Conservation (phyloP, 2,113 vertebrate genomes). For the Pelvicachromis taeniatus region DNA sequence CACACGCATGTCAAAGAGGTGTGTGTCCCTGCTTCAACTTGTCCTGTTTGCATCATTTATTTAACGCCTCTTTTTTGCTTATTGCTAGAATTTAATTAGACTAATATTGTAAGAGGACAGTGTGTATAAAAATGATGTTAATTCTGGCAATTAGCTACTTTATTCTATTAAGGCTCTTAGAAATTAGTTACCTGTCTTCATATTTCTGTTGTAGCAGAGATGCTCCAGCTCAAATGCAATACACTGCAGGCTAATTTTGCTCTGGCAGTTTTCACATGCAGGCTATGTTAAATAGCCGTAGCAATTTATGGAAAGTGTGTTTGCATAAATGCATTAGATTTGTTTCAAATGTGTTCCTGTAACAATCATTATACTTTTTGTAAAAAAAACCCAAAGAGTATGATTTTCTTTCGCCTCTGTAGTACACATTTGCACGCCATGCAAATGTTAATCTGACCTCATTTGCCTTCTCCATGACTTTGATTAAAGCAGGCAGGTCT, state of each 20-base stretch:
- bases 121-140: not conserved
- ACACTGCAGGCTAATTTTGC: not conserved
- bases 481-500: not conserved
- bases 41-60: not conserved
- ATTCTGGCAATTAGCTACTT: not conserved
- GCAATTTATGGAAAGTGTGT: not conserved
- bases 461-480: not conserved
- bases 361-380: not conserved
- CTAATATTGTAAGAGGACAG: not conserved
- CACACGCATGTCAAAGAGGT: slow-evolving; percentile 98
- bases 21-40: not conserved
- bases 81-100: not conserved
- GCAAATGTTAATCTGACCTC: not conserved
- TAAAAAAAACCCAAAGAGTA: not conserved
- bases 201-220: not conserved
- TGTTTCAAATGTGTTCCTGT: not conserved
- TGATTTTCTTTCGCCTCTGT: not conserved
- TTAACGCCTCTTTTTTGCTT: not conserved
- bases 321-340: not conserved
- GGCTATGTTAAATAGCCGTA: not conserved
- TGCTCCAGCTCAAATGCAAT: not conserved
- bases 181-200: not conserved
- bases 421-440: not conserved
- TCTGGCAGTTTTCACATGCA: not conserved
- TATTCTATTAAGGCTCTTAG: not conserved